phyloP scores from a whole-genome alignment of 2,797 vertebrate genomes.

The Syndactyla subalaris region DNA sequence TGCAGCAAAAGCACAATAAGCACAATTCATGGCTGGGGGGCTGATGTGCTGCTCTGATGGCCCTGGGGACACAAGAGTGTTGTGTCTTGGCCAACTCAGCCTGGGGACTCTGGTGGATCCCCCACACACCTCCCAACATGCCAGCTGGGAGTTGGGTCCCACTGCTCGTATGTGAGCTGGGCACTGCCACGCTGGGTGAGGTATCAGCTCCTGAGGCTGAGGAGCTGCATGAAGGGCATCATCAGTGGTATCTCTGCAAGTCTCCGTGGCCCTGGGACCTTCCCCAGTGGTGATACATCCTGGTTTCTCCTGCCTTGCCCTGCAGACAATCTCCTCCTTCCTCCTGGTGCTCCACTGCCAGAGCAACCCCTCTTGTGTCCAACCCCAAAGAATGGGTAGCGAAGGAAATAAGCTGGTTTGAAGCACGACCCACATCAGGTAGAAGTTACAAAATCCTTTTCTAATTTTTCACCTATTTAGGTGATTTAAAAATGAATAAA shows the following conservation, averaged over 20 bases:
- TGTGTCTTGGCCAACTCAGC: rapidly evolving
- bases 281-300: neutral
- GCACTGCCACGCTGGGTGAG: neutral
- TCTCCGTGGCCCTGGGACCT: neutral
- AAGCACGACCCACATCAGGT: rapidly evolving
- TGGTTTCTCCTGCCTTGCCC: neutral
- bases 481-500: neutral
- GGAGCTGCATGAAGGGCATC: neutral
- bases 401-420: neutral
- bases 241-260: neutral
- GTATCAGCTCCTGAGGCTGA: neutral
- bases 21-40: neutral
- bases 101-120: neutral
- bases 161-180: neutral
- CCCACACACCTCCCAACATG: rapidly evolving
- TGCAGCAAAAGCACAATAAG: too few species aligned
- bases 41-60: neutral
- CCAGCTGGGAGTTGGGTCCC: neutral
- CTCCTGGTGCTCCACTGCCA: neutral
- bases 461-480: neutral
- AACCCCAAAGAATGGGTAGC: rapidly evolving
- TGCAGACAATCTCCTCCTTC: neutral
- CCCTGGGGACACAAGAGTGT: neutral
- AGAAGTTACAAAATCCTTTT: neutral
- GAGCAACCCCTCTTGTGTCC: neutral